Conservation (phyloP, 2,797 vertebrate genomes). For the Mycteria americana region DNA sequence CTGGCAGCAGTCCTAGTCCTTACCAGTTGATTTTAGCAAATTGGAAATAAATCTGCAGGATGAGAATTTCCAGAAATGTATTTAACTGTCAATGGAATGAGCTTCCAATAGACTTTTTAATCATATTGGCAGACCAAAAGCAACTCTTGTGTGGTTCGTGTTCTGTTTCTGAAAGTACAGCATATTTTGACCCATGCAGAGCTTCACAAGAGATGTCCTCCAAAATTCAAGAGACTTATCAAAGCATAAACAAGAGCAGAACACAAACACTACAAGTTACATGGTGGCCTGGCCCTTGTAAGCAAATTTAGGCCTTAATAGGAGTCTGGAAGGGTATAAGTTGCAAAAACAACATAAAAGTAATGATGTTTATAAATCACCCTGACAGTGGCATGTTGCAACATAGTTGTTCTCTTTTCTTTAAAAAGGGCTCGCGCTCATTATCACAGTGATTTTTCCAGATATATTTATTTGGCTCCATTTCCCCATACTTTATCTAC, state of each 20-base stretch:
- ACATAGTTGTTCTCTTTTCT: not conserved
- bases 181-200: not conserved
- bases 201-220: not conserved
- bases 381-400: not conserved
- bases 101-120: not conserved
- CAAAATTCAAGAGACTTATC: not conserved
- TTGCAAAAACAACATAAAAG: not conserved
- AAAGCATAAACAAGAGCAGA: not conserved
- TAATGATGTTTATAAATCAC: not conserved
- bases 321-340: not conserved
- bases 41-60: conserved; percentile 16
- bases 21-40: conserved; percentile 2
- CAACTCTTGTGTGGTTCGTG: not conserved
- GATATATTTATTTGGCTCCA: not conserved
- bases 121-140: not conserved
- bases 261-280: not conserved
- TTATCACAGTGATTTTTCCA: not conserved
- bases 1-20: conserved; percentile 15
- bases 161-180: not conserved
- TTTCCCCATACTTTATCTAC: not conserved
- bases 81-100: not conserved
- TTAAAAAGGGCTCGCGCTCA: not conserved
- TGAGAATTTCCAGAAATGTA: not conserved
- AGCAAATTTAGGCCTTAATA: not conserved
- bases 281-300: not conserved